Base-by-base conservation (phyloP, 2,797 vertebrate genomes). In the Paedocypris micromegethes region DNA sequence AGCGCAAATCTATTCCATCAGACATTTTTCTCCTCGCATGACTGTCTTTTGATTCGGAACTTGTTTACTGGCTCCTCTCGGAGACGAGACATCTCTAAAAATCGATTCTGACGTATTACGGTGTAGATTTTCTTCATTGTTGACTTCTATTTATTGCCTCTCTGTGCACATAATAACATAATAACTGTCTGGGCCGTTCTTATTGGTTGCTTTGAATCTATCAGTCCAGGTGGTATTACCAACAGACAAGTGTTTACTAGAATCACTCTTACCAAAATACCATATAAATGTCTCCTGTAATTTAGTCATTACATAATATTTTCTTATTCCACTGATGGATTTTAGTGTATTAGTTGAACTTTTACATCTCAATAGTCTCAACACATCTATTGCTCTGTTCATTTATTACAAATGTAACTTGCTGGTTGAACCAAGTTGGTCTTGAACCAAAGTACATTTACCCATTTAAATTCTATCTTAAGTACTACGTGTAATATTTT, bases 91-190 rank as follows among this genome's bases (percentile, higher is more conserved):
- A 48, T 75, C 64, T 67, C 60, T 50, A 37, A 37, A 64, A 70
- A 70, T 70, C 53, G 54, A 70, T 70, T 70, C 42, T 64, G 68
- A 70, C 63, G 54, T 54, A 57, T 51, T 70, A 64, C 58, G 60
- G 57, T 70, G 68, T 64, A 58, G 47, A 53, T 54, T 45, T 57
- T 47, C 37, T 54, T 51, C n/a, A 6, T 70, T 64, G 53, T 45
- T 64, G 68, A 64, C 68, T 54, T 54, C 47, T 70, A 58, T 64
- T 58, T 63, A 64, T 70, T 70, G 61, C 64, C 60, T 70, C 52
- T 57, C 47, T 23, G 53, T 0, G 7, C 60, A 64, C 59, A 58
- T 44, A 70, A 64, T 54, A 50, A 70, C 41, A 58, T 58, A 56
- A 63, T 70, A 70, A 64, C 53, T 64, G 37, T 61, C 6, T 4